phyloP scores from a whole-genome alignment of 2,888 invertebrate genomes.

The Spodoptera exigua region DNA sequence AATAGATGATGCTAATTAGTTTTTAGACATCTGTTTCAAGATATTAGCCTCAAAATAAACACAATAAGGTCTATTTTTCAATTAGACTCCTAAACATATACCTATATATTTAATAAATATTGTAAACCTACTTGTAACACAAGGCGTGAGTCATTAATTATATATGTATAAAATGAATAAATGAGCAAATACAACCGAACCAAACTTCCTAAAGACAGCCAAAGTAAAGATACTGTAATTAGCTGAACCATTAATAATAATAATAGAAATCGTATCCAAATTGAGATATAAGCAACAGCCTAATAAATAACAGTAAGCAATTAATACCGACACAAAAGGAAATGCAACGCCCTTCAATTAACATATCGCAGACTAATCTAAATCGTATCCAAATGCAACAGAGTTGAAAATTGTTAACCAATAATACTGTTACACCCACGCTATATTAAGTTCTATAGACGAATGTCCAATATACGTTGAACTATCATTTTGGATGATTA shows the following conservation, averaged over 20 bases:
- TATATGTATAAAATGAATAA: not conserved
- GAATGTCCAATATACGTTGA: constrained; percentile 60
- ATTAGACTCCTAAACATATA: too few species aligned
- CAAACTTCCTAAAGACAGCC: constrained; percentile 16
- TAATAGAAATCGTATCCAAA: constrained; percentile 59
- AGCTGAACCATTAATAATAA: constrained; percentile 54
- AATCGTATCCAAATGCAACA: constrained; percentile 47
- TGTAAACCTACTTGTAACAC: too few species aligned
- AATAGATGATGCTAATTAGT: too few species aligned
- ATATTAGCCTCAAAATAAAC: too few species aligned
- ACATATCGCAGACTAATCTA: constrained; percentile 34
- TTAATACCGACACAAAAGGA: constrained; percentile 73
- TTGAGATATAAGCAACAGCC: constrained; percentile 66
- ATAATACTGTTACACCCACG: constrained; percentile 54
- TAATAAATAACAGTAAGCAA: constrained; percentile 70
- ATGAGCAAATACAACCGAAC: constrained; percentile 28
- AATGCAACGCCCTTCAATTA: constrained; percentile 68
- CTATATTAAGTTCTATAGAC: constrained; percentile 63
- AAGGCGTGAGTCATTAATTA: too few species aligned
- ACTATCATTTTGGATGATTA: constrained; percentile 34
- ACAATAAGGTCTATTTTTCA: too few species aligned
- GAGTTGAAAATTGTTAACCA: constrained; percentile 53
- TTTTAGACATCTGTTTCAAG: too few species aligned
- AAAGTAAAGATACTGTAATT: constrained; percentile 43
- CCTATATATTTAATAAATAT: too few species aligned